phyloP scores from a whole-genome alignment of 2,888 invertebrate species.

The Plebejus anna region DNA sequence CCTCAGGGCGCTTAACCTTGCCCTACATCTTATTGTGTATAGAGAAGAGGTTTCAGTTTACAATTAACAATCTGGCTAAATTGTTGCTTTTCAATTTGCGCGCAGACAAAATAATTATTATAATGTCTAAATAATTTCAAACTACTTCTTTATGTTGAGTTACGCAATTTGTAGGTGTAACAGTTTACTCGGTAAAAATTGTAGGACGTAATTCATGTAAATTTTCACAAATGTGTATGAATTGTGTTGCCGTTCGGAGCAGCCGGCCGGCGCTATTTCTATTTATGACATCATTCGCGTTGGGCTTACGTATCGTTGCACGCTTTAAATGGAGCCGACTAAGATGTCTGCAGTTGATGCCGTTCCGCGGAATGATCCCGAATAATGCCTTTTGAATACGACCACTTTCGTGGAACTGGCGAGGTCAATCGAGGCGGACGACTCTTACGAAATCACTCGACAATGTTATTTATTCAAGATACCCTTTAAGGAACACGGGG shows the following conservation, averaged over 20 bases:
- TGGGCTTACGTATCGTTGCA: constrained; percentile 79
- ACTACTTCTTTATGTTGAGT: not conserved
- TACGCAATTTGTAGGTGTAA: not conserved
- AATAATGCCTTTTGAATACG: constrained; percentile 71
- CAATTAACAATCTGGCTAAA: not conserved
- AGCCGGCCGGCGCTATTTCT: constrained; percentile 77
- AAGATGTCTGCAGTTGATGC: constrained; percentile 75
- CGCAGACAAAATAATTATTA: not conserved
- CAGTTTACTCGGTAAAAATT: not conserved
- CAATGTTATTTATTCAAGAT: constrained; percentile 73
- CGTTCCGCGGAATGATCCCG: constrained; percentile 75
- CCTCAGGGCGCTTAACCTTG: not conserved
- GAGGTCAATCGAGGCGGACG: constrained; percentile 57
- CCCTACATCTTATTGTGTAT: not conserved
- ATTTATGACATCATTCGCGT: constrained; percentile 81
- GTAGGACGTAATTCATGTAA: constrained; percentile 37
- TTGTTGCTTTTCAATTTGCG: not conserved
- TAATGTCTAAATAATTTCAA: not conserved
- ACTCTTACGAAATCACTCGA: constrained; percentile 62
- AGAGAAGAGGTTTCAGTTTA: not conserved
- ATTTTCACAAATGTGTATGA: constrained; percentile 62
- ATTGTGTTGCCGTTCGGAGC: constrained; percentile 56
- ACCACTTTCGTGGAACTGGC: constrained; percentile 57
- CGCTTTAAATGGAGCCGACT: constrained; percentile 80
- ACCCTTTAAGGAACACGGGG: constrained; percentile 69